Percentiles rank a stretch among this genome's conserved stretches.
Conservation (phyloP, 2,888 invertebrate species). For the Aphrophora alni region DNA sequence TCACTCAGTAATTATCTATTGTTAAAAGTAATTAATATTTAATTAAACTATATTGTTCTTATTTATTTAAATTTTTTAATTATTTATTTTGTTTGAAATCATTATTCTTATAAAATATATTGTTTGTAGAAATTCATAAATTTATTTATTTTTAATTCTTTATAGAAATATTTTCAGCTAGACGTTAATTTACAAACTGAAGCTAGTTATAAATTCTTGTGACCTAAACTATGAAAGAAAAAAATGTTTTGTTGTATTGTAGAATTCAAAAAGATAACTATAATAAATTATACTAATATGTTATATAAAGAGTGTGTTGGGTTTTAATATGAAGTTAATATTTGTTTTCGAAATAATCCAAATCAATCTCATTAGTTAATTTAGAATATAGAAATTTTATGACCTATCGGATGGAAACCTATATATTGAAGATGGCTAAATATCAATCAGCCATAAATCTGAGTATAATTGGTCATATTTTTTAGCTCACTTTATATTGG, state of each 20-base stretch:
- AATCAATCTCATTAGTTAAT: neutral
- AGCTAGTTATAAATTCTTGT: neutral
- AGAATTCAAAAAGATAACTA: neutral
- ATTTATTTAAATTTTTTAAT: neutral
- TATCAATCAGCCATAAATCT: too few relatives aligned
- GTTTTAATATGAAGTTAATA: neutral
- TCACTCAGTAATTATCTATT: neutral
- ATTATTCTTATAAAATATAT: neutral
- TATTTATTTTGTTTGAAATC: neutral
- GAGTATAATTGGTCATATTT: too few relatives aligned
- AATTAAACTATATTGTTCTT: neutral
- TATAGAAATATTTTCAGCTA: neutral
- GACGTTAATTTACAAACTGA: neutral
- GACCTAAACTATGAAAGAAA: too few relatives aligned
- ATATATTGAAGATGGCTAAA: too few relatives aligned
- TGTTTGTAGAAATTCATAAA: neutral
- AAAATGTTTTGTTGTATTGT: neutral
- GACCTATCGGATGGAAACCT: too few relatives aligned
- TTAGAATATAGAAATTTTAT: too few relatives aligned
- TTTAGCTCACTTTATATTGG: too few relatives aligned
- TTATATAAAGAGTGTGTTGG: neutral
- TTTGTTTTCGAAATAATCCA: neutral
- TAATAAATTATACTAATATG: conserved; percentile 4
- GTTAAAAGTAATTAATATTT: neutral
- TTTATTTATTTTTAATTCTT: neutral